A percentile compares a stretch with the other conserved stretches of the same genome.
These are phyloP conservation scores for Drosophila pachea DNA, from an alignment of 1,140 invertebrate genomes.

Conservation along the genomic window DNA sequence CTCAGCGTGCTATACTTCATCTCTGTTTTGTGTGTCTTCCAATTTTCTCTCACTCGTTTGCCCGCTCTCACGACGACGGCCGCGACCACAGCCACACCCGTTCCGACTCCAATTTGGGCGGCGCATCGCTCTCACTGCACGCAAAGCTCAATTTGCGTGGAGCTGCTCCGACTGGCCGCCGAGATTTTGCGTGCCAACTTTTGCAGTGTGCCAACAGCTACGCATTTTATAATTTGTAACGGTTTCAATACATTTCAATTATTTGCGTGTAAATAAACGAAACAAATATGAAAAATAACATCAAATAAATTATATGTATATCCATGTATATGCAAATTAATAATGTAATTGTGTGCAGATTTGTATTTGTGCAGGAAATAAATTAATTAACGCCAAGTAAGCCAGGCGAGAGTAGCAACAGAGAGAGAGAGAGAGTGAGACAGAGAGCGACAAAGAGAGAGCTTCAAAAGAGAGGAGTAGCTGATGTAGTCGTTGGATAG, in stretches of 20 bases:
- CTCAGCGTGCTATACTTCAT: conserved; percentile 48
- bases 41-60: conserved; percentile 48
- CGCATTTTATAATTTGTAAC: conserved; percentile 38
- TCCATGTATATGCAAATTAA: conserved; percentile 22
- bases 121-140: conserved; percentile 58
- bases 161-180: conserved; percentile 76
- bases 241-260: conserved; percentile 40
- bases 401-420: conserved; percentile 20
- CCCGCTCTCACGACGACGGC: conserved; percentile 26
- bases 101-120: conserved; percentile 39
- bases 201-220: conserved; percentile 78
- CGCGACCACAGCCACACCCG: conserved; percentile 19
- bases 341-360: conserved; percentile 14
- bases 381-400: conserved; percentile 16
- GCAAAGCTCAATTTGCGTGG: conserved; percentile 73
- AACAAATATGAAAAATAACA: conserved; percentile 53
- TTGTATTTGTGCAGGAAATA: conserved; percentile 3
- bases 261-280: conserved; percentile 72
- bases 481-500: conserved; percentile 10
- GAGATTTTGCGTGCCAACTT: conserved; percentile 78
- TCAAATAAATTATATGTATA: conserved; percentile 63
- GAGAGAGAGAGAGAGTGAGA: neutral
- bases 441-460: neutral
- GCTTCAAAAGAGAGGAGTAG: neutral
- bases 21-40: conserved; percentile 36